Evolutionary conservation across 2,113 vertebrate species (phyloP).

Genomic region (Plestiodon gilberti): DNA sequence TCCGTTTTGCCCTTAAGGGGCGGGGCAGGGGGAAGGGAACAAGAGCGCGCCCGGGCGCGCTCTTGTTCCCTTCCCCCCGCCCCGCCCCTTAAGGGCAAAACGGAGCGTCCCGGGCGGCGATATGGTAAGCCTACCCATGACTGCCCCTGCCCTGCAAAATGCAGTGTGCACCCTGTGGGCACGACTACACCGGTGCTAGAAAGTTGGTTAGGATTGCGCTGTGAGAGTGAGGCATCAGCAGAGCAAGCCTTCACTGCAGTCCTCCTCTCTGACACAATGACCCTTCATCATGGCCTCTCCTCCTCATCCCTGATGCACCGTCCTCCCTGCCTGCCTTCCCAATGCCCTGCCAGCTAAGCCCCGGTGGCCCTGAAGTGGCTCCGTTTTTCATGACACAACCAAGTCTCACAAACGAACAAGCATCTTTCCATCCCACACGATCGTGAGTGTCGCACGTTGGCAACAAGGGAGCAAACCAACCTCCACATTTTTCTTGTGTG

Average conservation of each 20-base stretch:
- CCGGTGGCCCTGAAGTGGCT: background rate
- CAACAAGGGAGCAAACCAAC: background rate
- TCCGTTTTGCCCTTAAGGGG: too few species aligned
- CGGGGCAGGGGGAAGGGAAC: too few species aligned
- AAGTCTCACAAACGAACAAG: conserved; percentile 12
- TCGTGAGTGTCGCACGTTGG: background rate
- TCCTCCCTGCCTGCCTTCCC: background rate
- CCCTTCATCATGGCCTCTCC: background rate
- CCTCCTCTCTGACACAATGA: background rate
- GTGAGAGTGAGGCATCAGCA: background rate
- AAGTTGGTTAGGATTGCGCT: too few species aligned
- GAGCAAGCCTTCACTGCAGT: background rate
- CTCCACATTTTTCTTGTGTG: background rate
- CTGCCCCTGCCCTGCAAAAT: too few species aligned
- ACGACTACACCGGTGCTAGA: too few species aligned
- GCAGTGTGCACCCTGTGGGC: too few species aligned
- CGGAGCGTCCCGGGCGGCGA: too few species aligned
- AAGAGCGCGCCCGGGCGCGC: too few species aligned
- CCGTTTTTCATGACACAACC: conserved; percentile 21
- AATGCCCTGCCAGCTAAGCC: conserved; percentile 18
- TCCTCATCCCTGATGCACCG: background rate
- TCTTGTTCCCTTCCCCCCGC: too few species aligned
- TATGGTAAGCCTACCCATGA: too few species aligned
- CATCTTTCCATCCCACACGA: background rate
- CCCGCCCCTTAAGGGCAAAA: too few species aligned